Conservation (phyloP, 2,888 invertebrate species). For the Mesorhabditis spiculigera region DNA sequence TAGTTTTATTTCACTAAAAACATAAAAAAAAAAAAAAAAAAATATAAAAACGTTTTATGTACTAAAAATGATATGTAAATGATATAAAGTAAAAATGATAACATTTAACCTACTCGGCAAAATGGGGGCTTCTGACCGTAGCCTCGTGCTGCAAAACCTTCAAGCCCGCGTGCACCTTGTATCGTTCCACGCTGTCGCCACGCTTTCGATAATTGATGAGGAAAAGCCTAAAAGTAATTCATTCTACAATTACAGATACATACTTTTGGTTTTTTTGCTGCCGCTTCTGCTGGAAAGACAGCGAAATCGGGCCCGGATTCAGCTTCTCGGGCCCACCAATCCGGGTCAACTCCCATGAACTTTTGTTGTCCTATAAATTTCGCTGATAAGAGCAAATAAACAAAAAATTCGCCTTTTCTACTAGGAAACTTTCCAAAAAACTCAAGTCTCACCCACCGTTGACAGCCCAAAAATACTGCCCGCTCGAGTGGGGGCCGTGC, state of each 20-base stretch:
- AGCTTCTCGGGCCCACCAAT: neutral
- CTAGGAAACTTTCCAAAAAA: neutral
- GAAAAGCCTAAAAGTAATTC: neutral
- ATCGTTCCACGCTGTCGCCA: neutral
- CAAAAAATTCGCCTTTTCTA: neutral
- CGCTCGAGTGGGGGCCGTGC: neutral
- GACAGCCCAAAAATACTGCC: slow-evolving; percentile 2
- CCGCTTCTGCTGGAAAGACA: neutral
- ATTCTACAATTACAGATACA: neutral
- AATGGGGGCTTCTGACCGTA: neutral
- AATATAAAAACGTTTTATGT: no score
- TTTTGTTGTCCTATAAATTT: neutral
- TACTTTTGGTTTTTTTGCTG: neutral
- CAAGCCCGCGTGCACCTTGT: neutral
- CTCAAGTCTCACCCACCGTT: neutral
- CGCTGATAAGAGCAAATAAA: neutral
- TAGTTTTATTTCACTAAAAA: no score
- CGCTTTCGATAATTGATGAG: neutral
- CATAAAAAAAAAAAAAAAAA: no score
- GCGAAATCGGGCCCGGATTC: neutral
- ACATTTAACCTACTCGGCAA: neutral
- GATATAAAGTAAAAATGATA: no score
- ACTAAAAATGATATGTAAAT: no score
- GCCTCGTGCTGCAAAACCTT: neutral
- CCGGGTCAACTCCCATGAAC: neutral